Conservation (phyloP, 2,888 invertebrate species). For the Myopa tessellatipennis region DNA sequence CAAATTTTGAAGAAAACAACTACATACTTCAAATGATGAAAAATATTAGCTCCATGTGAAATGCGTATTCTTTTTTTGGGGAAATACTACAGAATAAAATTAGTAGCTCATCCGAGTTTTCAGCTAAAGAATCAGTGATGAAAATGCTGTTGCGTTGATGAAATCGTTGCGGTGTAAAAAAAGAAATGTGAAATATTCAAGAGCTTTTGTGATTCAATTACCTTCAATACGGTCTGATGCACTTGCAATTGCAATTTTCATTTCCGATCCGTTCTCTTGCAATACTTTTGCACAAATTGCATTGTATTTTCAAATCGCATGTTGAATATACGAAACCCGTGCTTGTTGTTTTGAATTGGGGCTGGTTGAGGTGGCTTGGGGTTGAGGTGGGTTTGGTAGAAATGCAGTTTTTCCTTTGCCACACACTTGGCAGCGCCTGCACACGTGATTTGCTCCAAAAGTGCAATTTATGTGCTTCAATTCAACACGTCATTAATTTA, state of each 20-base stretch:
- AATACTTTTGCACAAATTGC: not conserved
- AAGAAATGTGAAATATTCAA: too few species aligned
- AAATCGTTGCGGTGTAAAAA: too few species aligned
- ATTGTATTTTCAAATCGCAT: not conserved
- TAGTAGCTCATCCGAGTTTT: too few species aligned
- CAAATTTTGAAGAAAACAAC: too few species aligned
- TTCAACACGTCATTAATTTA: conserved; percentile 35
- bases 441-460: conserved; percentile 36
- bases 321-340: not conserved
- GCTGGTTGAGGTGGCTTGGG: not conserved
- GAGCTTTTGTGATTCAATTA: not conserved
- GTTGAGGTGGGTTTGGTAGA: not conserved
- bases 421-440: conserved; percentile 20
- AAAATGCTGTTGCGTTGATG: too few species aligned
- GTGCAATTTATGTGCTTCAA: conserved; percentile 16
- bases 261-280: not conserved
- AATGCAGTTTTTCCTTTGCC: conserved; percentile 29
- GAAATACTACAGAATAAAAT: too few species aligned
- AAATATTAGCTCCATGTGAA: too few species aligned
- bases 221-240: not conserved
- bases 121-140: too few species aligned
- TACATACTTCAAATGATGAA: too few species aligned
- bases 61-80: too few species aligned
- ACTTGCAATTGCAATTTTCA: not conserved
- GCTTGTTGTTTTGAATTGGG: not conserved